These are phyloP conservation scores for Galago senegalensis DNA, from an alignment of 2,797 vertebrate genomes.

Conservation along the genomic window DNA sequence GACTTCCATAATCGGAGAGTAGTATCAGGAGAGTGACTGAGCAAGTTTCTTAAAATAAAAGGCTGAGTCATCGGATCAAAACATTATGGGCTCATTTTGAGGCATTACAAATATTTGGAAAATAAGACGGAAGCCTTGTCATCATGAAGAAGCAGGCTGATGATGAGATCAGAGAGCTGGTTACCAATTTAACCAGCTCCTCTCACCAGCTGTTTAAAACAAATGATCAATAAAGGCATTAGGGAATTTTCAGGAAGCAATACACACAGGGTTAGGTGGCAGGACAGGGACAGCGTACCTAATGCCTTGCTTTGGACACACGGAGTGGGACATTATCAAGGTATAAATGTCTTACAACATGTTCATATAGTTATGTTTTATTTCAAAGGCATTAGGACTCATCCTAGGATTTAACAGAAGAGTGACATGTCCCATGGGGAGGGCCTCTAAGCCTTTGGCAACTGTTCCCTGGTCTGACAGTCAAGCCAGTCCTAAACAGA, in stretches of 20 bases:
- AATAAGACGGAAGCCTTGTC: background rate
- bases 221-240: conserved; percentile 24
- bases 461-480: background rate
- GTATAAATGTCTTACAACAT: background rate
- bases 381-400: background rate
- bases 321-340: background rate
- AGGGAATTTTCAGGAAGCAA: background rate
- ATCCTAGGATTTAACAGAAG: background rate
- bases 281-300: background rate
- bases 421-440: background rate
- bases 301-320: background rate
- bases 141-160: background rate
- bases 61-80: background rate
- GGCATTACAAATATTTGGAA: background rate
- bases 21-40: background rate
- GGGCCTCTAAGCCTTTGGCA: too few species aligned
- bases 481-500: background rate
- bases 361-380: background rate
- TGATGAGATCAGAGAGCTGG: background rate
- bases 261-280: background rate
- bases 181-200: background rate
- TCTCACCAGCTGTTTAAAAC: background rate
- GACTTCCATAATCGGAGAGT: background rate
- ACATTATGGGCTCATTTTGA: background rate
- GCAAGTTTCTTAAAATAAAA: background rate